phyloP scores from a whole-genome alignment of 2,888 invertebrate species.

The Lasioglossum leucozonium region DNA sequence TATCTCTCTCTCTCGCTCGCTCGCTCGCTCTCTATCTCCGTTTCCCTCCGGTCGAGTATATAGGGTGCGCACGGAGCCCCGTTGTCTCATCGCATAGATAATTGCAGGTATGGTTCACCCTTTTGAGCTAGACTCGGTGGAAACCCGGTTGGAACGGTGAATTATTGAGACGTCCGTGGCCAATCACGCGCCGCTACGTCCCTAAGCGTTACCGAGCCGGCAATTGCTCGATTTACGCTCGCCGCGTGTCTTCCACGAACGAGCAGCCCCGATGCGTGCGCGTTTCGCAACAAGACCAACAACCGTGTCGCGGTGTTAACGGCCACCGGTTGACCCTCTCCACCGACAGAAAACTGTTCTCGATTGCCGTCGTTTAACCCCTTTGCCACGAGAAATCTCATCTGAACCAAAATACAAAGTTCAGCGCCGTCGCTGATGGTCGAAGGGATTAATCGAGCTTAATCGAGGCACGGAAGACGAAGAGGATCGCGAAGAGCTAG shows the following conservation, averaged over 20 bases:
- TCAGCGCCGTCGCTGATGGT: background rate
- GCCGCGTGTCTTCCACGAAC: background rate
- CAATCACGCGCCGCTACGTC: conserved; percentile 1
- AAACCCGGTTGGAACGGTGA: background rate
- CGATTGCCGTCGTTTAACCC: background rate
- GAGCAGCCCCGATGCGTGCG: background rate
- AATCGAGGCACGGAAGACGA: background rate
- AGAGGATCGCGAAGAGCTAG: background rate
- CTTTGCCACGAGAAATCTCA: background rate
- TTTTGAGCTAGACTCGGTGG: background rate
- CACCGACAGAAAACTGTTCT: background rate
- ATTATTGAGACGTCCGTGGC: background rate
- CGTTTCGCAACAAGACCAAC: background rate
- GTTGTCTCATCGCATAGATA: background rate
- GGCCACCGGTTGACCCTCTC: background rate
- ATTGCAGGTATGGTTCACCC: conserved; percentile 8
- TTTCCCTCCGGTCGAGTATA: background rate
- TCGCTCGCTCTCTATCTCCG: too few species aligned
- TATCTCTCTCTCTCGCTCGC: background rate
- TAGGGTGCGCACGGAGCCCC: background rate
- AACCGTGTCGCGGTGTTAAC: background rate
- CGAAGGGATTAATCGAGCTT: background rate
- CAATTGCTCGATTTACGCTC: conserved; percentile 9
- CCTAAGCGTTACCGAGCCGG: background rate
- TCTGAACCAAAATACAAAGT: too few species aligned